phyloP scores from a whole-genome alignment of 2,113 vertebrate genomes.

The Mesoclemmys tuberculata region DNA sequence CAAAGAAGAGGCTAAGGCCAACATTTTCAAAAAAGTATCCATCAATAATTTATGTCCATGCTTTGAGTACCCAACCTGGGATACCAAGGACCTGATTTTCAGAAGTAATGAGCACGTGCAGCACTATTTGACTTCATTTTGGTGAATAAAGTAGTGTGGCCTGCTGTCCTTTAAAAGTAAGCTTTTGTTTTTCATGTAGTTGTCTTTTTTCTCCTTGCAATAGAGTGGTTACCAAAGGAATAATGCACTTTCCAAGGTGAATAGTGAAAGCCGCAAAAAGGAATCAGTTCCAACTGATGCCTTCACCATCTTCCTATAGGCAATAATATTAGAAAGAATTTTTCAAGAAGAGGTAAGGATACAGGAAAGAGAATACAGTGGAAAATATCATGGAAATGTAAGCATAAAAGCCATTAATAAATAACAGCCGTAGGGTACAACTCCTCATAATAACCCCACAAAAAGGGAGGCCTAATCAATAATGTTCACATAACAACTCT shows the following conservation, averaged over 20 bases:
- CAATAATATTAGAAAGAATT: conserved; percentile 28
- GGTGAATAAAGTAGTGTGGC: background rate
- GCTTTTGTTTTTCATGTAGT: background rate
- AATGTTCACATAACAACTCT: background rate
- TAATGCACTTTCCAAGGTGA: background rate
- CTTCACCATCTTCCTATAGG: background rate
- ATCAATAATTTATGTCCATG: background rate
- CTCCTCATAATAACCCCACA: background rate
- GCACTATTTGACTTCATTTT: background rate
- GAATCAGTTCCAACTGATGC: background rate
- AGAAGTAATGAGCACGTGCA: background rate
- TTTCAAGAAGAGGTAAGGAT: background rate
- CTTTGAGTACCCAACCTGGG: background rate
- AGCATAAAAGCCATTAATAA: conserved; percentile 10
- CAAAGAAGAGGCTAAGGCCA: background rate
- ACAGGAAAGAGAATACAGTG: background rate
- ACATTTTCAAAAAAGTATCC: background rate
- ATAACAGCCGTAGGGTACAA: background rate
- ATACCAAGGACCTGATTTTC: accelerated
- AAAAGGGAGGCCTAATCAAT: background rate
- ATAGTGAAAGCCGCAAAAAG: conserved; percentile 8
- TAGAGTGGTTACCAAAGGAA: background rate
- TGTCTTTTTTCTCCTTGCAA: background rate
- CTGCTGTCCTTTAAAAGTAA: background rate
- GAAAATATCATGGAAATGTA: conserved; percentile 22